These are phyloP conservation scores for Xestia c-nigrum DNA, from an alignment of 2,888 invertebrate species.

Conservation along the genomic window DNA sequence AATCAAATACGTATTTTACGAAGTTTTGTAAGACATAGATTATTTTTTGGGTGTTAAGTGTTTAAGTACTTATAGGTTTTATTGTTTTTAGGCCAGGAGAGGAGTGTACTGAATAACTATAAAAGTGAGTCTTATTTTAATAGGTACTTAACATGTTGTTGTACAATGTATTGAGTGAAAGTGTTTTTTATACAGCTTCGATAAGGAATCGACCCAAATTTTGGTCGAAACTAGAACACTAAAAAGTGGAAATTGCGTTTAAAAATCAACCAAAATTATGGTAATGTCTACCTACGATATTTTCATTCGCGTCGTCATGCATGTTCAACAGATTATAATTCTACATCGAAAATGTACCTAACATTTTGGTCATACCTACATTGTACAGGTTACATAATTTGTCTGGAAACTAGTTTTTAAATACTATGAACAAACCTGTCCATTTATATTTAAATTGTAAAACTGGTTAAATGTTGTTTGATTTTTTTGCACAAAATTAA, in stretches of 20 bases:
- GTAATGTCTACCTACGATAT: neutral
- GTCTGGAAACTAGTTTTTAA: neutral
- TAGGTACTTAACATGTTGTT: slow-evolving; percentile 21
- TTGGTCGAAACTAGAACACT: neutral
- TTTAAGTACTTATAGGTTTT: slow-evolving; percentile 17
- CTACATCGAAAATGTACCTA: neutral
- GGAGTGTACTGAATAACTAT: slow-evolving; percentile 9
- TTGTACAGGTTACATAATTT: neutral
- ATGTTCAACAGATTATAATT: neutral
- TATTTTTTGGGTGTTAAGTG: slow-evolving; percentile 22
- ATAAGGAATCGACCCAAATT: slow-evolving; percentile 6
- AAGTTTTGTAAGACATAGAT: slow-evolving; percentile 28
- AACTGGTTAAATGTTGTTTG: slow-evolving; percentile 5
- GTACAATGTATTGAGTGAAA: slow-evolving; percentile 33
- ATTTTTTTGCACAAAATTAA: neutral
- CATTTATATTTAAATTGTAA: neutral
- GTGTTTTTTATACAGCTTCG: slow-evolving; percentile 8
- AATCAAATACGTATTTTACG: slow-evolving; percentile 37
- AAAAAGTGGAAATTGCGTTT: neutral
- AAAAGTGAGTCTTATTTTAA: slow-evolving; percentile 45
- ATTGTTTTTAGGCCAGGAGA: neutral
- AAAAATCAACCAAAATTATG: neutral
- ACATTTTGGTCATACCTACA: neutral
- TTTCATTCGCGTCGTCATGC: neutral
- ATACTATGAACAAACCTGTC: neutral